Percentiles rank a stretch among this genome's conserved stretches.
These are phyloP conservation scores for silkworm (Bombyx mori) DNA, from an alignment of 1,140 invertebrate species.

Conservation along the genomic window ASM3026992v2 NC_085131.1:7288501-7289000, in stretches of 20 bases:
- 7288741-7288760: slow-evolving; percentile 81
- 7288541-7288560: slow-evolving; percentile 87
- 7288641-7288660: slow-evolving; percentile 79
- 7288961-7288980: slow-evolving; percentile 75
- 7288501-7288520: slow-evolving; percentile 83
- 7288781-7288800: slow-evolving; percentile 80
- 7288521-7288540: slow-evolving; percentile 88
- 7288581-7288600: slow-evolving; percentile 76
- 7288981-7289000: slow-evolving; percentile 74
- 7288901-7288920: slow-evolving; percentile 86
- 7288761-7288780: slow-evolving; percentile 86
- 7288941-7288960: slow-evolving; percentile 81
- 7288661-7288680: slow-evolving; percentile 78
- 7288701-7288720: slow-evolving; percentile 76
- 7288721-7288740: slow-evolving; percentile 82
- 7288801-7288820: slow-evolving; percentile 79
- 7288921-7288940: slow-evolving; percentile 82
- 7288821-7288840: slow-evolving; percentile 77
- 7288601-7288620: slow-evolving; percentile 75
- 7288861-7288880: slow-evolving; percentile 59
- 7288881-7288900: slow-evolving; percentile 69
- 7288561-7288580: slow-evolving; percentile 82
- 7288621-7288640: slow-evolving; percentile 76
- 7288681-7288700: slow-evolving; percentile 74
- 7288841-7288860: slow-evolving; percentile 82